Base-by-base conservation (phyloP, 2,888 invertebrate species). In the Gari tellinella region DNA sequence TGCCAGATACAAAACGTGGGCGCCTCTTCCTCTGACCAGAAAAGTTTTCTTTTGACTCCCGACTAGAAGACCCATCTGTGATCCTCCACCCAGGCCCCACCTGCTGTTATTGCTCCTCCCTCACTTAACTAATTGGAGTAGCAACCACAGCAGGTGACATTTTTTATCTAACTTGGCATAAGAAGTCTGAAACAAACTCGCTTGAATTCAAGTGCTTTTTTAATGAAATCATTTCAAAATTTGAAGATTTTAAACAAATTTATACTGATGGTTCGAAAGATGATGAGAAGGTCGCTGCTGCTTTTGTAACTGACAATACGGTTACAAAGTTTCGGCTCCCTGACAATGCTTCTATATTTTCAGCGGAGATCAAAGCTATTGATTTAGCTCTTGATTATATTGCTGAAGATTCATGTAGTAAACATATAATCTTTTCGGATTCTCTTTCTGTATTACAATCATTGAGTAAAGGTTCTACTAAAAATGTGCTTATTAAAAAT, bases 181-280 rank as follows among this genome's bases (percentile, higher is more conserved):
- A 68, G 19, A 68, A 68, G 37, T 19, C 43, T 17, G 41, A 61
- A 19, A 23, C 61, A 31, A 53, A 48, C 45, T 23, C 53, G 12
- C 23, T 38, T 52, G 45, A 52, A 14, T 53, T 60, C 23, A 46
- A 67, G 21, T 15, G 7, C 5, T n/a, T 15, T 8, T 65, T 65
- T 21, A 1, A 41, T 23, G 49, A 57, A 51, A 19, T 65, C 1
- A 31, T 40, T 31, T 49, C 51, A 21, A 41, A 17, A 4, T 43
- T 23, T 31, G 19, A 19, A 19, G 10, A 40, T n/a, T 43, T 53
- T 53, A 3, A 17, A 43, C 37, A 15, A 15, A 45, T 66, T 14
- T 66, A 52, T 25, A 66, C 67, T 26, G 67, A 67, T 61, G 67
- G 67, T 48, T 67, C 67, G 12, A 67, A 67, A 37, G 37, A 26